Base-by-base conservation (phyloP, 2,113 vertebrate species). In the Ifrita kowaldi region DNA sequence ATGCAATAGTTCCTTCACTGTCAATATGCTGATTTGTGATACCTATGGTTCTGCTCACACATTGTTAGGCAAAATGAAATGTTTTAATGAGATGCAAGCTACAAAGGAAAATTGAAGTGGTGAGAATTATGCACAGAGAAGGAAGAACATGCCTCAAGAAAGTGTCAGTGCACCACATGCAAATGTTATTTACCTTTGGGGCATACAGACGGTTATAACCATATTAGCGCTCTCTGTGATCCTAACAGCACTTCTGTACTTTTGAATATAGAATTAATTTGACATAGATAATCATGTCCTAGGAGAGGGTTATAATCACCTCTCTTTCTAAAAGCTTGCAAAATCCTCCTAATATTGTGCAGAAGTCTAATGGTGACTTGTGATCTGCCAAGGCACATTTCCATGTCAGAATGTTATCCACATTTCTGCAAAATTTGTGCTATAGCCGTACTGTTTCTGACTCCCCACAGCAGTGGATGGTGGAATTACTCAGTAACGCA, bases 41-140 rank as follows among this genome's bases (percentile, higher is more conserved):
- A 93, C 78, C 87, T 95, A 41, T 70, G 30, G 30, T 60, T 95
- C 83, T 88, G 76, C 68, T 96, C 64, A 92, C 89, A 97, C 89
- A 84, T 97, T 97, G 94, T 96, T 89, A 97, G 89, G 92, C 89
- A 97, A 97, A 93, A 91, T 86, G 69, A 97, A 97, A 96, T 96
- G 84, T 94, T 97, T 97, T 98, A 97, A 98, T 97, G 94, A 96
- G 94, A 96, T 92, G 94, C 91, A 94, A 96, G 95, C 96, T 97
- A 97, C 94, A 98, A 97, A 96, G 82, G 78, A 97, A 97, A 97
- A 96, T 62, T 94, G 88, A 97, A 96, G 67, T 90, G 91, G 93
- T 97, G 94, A 96, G 78, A 98, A 96, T 97, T 97, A 94, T 95
- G 97, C 97, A 95, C 96, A 96, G 93, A 97, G 94, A 97, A 98